phyloP scores from a whole-genome alignment of 2,888 invertebrate species.

The Lasioglossum calceatum region DNA sequence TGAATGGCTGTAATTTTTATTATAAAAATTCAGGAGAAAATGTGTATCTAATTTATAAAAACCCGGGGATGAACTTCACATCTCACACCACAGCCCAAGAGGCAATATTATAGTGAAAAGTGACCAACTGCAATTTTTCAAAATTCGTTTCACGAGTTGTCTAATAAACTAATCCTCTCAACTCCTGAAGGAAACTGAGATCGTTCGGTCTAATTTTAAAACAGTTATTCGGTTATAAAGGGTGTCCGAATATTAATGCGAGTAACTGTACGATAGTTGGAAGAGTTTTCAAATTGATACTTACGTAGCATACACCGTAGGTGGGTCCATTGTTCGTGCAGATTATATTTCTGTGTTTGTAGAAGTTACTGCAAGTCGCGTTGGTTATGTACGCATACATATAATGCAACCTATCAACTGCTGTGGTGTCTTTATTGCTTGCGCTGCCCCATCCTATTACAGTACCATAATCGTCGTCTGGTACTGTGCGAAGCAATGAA shows the following conservation, averaged over 20 bases:
- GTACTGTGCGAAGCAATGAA: neutral
- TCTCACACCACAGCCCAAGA: no score
- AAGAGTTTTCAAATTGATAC: slow-evolving; percentile 22
- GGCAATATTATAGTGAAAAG: no score
- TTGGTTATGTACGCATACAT: slow-evolving; percentile 16
- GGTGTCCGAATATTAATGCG: neutral
- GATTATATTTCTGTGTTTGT: neutral
- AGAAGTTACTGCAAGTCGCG: neutral
- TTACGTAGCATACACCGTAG: slow-evolving; percentile 53
- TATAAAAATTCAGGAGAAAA: no score
- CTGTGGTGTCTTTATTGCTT: neutral
- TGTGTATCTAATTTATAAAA: no score
- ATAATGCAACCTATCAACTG: slow-evolving; percentile 24
- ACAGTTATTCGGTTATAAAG: neutral
- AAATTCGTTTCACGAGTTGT: neutral
- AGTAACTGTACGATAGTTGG: neutral
- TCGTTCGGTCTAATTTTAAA: neutral
- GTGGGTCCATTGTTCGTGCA: slow-evolving; percentile 39
- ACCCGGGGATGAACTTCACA: no score
- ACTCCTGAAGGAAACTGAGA: neutral
- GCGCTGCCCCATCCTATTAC: slow-evolving; percentile 51
- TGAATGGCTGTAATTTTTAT: no score
- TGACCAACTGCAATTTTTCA: no score
- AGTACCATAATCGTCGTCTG: neutral
- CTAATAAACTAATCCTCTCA: neutral